Evolutionary conservation across 2,888 invertebrate species (phyloP).

Genomic region (Xestia c-nigrum): DNA sequence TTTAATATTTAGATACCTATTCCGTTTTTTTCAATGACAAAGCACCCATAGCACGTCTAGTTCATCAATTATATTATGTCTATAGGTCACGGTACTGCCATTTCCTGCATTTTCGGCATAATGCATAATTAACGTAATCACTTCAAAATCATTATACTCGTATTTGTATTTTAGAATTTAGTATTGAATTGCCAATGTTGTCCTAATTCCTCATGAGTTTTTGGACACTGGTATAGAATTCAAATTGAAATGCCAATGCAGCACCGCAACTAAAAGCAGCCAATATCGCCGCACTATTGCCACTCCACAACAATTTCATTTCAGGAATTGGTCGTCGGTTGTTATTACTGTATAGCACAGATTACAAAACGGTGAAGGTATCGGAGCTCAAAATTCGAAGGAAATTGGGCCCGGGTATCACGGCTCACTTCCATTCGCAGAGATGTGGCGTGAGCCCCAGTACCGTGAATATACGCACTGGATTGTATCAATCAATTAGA

Average conservation of each 20-base stretch:
- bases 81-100: background rate
- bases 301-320: background rate
- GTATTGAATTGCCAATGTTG: slow-evolving; percentile 21
- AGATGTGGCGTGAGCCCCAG: background rate
- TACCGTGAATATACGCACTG: background rate
- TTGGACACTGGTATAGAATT: slow-evolving; percentile 34
- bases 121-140: slow-evolving; percentile 26
- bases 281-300: slow-evolving; percentile 1
- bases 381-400: background rate
- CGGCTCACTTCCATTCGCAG: background rate
- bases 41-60: too few species aligned
- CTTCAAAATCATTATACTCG: slow-evolving; percentile 18
- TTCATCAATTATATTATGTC: too few species aligned
- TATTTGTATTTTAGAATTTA: slow-evolving; percentile 28
- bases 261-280: slow-evolving; percentile 19
- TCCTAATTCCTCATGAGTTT: slow-evolving; percentile 46
- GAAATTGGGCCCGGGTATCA: background rate
- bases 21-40: too few species aligned
- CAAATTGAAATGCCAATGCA: slow-evolving; percentile 31
- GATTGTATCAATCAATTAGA: background rate
- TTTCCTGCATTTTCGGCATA: background rate
- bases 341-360: background rate
- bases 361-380: background rate
- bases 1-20: too few species aligned
- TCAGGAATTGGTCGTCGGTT: background rate